Conservation (phyloP, 2,888 invertebrate species). For the Scaptomyza caliginosa region DNA sequence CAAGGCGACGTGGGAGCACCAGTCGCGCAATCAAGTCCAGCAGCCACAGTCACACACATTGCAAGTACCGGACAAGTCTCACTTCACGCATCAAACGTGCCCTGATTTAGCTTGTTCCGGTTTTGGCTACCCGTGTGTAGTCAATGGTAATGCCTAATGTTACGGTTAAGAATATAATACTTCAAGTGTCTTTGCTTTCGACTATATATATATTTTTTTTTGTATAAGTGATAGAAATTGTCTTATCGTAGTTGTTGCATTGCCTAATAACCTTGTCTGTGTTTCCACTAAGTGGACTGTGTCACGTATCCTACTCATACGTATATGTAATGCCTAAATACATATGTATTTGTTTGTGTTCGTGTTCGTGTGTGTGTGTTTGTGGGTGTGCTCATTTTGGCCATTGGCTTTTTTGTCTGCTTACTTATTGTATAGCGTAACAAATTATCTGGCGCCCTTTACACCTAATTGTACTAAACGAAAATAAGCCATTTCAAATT, state of each 20-base stretch:
- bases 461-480: neutral
- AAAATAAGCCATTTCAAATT: slow-evolving; percentile 20
- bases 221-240: slow-evolving; percentile 23
- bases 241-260: slow-evolving; percentile 13
- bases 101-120: slow-evolving; percentile 65
- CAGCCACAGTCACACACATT: slow-evolving; percentile 62
- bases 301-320: slow-evolving; percentile 38
- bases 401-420: neutral
- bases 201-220: neutral
- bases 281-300: slow-evolving; percentile 35
- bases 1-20: slow-evolving; percentile 41
- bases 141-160: slow-evolving; percentile 55
- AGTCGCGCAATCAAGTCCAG: slow-evolving; percentile 65
- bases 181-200: slow-evolving; percentile 24
- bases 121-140: slow-evolving; percentile 58
- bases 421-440: slow-evolving; percentile 11
- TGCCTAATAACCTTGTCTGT: slow-evolving; percentile 13
- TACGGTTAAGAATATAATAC: slow-evolving; percentile 15
- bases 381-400: slow-evolving; percentile 13
- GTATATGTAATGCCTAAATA: slow-evolving; percentile 24
- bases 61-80: slow-evolving; percentile 58
- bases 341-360: slow-evolving; percentile 1
- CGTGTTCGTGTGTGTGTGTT: neutral
- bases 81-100: slow-evolving; percentile 63
- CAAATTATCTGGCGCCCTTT: slow-evolving; percentile 16